Conservation (phyloP, 2,797 vertebrate species). For the Caiman crocodilus region DNA sequence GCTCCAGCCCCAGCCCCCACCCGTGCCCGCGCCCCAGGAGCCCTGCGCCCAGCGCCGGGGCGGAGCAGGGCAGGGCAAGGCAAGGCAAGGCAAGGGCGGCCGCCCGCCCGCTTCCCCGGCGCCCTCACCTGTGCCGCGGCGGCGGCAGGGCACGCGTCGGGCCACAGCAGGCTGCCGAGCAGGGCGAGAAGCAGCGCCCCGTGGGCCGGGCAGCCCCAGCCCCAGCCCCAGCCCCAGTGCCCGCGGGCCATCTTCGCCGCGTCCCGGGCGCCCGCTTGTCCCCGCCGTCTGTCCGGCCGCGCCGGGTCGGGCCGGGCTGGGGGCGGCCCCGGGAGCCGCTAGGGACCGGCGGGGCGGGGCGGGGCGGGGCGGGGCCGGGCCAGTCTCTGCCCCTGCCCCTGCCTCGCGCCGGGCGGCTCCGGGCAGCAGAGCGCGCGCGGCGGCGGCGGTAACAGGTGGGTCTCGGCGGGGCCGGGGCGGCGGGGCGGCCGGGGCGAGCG, state of each 20-base stretch:
- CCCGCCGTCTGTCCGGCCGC: not conserved
- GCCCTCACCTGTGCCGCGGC: not conserved
- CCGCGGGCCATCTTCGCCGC: not conserved
- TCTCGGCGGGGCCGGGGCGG: not conserved
- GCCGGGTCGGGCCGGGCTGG: not conserved
- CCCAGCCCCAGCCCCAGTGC: not conserved
- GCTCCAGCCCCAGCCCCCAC: constrained; percentile 28
- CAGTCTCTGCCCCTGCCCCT: not conserved
- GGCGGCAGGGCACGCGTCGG: not conserved
- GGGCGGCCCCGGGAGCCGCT: not conserved
- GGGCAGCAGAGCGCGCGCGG: not conserved
- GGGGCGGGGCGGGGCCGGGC: too few species aligned
- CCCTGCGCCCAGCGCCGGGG: not conserved
- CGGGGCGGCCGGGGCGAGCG: not conserved
- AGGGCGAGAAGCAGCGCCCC: not conserved
- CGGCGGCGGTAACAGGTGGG: not conserved
- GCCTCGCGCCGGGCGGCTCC: not conserved
- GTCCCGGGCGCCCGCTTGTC: not conserved
- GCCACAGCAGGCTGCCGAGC: not conserved
- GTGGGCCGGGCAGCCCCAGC: not conserved
- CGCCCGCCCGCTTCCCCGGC: not conserved
- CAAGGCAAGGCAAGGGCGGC: not conserved
- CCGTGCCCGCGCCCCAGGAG: not conserved
- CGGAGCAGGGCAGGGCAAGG: not conserved
- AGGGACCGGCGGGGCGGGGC: too few species aligned